Conservation (phyloP, 2,797 vertebrate species). For the Molossus alvarezi region DNA sequence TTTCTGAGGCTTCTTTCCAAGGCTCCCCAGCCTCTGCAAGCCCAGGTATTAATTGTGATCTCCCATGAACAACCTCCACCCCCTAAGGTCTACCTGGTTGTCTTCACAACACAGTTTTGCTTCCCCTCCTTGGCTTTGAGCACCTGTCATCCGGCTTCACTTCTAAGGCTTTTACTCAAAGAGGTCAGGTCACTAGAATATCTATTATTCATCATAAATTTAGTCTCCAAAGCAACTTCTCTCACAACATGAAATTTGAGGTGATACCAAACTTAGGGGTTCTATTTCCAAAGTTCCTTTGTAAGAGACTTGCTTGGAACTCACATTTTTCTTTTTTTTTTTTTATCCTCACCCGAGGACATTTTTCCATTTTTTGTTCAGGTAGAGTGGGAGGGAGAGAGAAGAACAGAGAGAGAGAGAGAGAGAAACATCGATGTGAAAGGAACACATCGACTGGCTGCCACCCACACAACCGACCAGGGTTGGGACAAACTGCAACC, state of each 20-base stretch:
- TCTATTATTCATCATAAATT: background rate
- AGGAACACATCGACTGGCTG: too few relatives aligned
- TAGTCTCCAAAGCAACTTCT: background rate
- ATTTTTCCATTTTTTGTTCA: too few relatives aligned
- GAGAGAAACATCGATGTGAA: too few relatives aligned
- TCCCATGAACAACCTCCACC: accelerated
- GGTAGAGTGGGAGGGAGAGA: too few relatives aligned
- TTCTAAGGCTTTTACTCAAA: background rate
- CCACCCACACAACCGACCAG: too few relatives aligned
- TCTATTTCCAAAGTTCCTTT: background rate
- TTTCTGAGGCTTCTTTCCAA: background rate
- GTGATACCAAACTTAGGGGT: background rate
- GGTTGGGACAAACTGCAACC: too few relatives aligned
- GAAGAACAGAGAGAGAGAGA: too few relatives aligned
- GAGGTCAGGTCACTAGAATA: background rate
- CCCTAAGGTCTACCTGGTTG: background rate
- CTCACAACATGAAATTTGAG: background rate
- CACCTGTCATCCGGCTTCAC: background rate
- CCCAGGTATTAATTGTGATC: background rate
- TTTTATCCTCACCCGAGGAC: too few relatives aligned
- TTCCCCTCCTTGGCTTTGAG: background rate
- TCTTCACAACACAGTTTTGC: background rate
- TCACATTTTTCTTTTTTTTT: slow-evolving; percentile 44
- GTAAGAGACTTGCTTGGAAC: background rate
- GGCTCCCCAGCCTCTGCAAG: background rate